A percentile compares a stretch with the other conserved stretches of the same genome.
phyloP scores from a whole-genome alignment of 2,888 invertebrate genomes.

The Hemaris fuciformis region DNA sequence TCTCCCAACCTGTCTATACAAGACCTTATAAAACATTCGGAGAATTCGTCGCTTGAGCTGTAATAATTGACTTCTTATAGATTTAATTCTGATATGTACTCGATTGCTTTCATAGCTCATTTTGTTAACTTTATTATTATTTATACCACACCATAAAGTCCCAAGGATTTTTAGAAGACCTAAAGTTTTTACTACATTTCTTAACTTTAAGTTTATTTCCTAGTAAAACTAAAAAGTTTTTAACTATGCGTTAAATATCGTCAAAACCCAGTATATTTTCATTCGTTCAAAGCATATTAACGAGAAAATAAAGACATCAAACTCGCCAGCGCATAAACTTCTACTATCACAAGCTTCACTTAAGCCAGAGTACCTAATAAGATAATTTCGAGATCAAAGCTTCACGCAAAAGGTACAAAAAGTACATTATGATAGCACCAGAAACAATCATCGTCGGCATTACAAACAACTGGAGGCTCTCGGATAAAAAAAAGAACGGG shows the following conservation, averaged over 20 bases:
- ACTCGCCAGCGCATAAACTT: neutral
- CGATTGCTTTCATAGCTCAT: no score
- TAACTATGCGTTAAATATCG: neutral
- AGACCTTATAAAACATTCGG: no score
- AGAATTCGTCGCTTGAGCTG: no score
- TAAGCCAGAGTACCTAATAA: slow-evolving; percentile 36
- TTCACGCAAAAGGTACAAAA: slow-evolving; percentile 33
- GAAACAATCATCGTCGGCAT: slow-evolving; percentile 36
- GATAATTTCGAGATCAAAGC: slow-evolving; percentile 9
- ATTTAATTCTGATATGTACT: no score
- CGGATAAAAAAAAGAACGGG: neutral
- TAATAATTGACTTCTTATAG: no score
- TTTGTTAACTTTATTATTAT: no score
- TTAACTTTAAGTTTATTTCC: no score
- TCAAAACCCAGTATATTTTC: neutral
- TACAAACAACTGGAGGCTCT: slow-evolving; percentile 41
- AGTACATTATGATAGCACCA: slow-evolving; percentile 25
- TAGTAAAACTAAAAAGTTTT: neutral
- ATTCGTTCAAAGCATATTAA: neutral
- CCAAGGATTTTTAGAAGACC: no score
- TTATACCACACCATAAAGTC: no score
- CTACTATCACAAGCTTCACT: neutral
- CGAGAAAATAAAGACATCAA: neutral
- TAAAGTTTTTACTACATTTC: no score
- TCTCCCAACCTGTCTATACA: no score